Base-by-base conservation (phyloP, 2,888 invertebrate species). In the Crocallis elinguaria region DNA sequence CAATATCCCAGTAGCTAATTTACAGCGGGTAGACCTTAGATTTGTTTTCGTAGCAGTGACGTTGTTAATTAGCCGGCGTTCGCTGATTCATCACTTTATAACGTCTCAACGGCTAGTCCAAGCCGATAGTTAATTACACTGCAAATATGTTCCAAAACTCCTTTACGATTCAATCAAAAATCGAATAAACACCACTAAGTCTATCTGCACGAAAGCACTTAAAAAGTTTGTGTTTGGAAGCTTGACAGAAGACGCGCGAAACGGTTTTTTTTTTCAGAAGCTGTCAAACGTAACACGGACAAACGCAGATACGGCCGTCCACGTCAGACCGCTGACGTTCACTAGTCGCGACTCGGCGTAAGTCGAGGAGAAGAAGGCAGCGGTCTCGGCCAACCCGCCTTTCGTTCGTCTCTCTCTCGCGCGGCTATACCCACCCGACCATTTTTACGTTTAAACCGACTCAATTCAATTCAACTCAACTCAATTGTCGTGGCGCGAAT, bases 401-500 rank as follows among this genome's bases (percentile, higher is more conserved):
- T 90, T 87, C 88, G 82, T 87, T 83, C 84, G 84, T 91, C 91
- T 88, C 90, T 79, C 82, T 91, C 90, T 83, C 81, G 79, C 90
- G 84, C 80, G 75, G 74, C 82, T 77, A 82, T 83, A 69, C 86
- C 87, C 89, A 82, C 88, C 87, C 84, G 88, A 86, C 84, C 86
- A 86, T 91, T 91, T 91, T 91, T 90, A 89, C 89, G 79, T 82
- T 88, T 90, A 85, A 85, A 85, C 89, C 89, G 82, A 89, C 89
- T 90, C 90, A 89, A 91, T 89, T 88, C 88, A 90, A 91, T 90
- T 90, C 89, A 90, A 91, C 88, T 89, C 89, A 90, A 90, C 90
- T 90, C 89, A 89, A 90, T 90, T 89, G 88, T 90, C 90, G 88
- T 88, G 77, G 84, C 86, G 84, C 86, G 80, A 90, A 85, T 84